phyloP scores from a whole-genome alignment of 2,797 vertebrate species.

The Pangasius larnaudii region DNA sequence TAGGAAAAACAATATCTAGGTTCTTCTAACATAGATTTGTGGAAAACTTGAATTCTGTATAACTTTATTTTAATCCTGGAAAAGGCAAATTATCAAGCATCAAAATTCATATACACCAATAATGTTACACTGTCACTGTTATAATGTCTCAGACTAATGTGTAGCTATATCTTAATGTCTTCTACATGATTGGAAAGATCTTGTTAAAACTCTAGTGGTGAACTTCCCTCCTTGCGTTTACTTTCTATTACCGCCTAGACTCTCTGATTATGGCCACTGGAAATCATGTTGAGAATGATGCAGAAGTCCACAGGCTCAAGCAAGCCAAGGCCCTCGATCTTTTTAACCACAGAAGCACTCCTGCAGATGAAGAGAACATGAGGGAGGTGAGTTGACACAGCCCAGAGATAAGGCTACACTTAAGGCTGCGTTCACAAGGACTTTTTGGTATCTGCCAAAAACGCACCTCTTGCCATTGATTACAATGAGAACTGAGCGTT shows the following conservation, averaged over 20 bases:
- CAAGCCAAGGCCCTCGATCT: slow-evolving; percentile 66
- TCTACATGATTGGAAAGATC: background rate
- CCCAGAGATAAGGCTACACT: background rate
- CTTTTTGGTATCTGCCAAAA: slow-evolving; percentile 6
- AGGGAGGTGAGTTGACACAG: slow-evolving; percentile 72
- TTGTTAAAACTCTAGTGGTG: background rate
- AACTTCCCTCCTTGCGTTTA: background rate
- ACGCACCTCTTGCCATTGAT: background rate
- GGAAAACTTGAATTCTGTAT: background rate
- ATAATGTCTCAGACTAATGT: background rate
- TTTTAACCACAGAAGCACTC: slow-evolving; percentile 62
- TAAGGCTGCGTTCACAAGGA: slow-evolving; percentile 17
- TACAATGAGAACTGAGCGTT: background rate
- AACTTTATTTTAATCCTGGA: background rate
- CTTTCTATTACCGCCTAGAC: slow-evolving; percentile 61
- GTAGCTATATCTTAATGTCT: too few relatives aligned
- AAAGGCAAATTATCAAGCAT: too few relatives aligned
- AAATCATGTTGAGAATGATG: slow-evolving; percentile 65
- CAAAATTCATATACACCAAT: background rate
- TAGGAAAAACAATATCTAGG: too few relatives aligned
- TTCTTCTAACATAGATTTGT: background rate
- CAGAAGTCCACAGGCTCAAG: slow-evolving; percentile 62
- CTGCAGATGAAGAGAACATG: slow-evolving; percentile 77
- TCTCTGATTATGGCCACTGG: slow-evolving; percentile 71
- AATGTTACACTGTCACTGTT: background rate